Evolutionary conservation across 2,888 invertebrate genomes (phyloP), one percentile per base, ranked within the genome.

Genomic region (Eilema griseolum): DNA sequence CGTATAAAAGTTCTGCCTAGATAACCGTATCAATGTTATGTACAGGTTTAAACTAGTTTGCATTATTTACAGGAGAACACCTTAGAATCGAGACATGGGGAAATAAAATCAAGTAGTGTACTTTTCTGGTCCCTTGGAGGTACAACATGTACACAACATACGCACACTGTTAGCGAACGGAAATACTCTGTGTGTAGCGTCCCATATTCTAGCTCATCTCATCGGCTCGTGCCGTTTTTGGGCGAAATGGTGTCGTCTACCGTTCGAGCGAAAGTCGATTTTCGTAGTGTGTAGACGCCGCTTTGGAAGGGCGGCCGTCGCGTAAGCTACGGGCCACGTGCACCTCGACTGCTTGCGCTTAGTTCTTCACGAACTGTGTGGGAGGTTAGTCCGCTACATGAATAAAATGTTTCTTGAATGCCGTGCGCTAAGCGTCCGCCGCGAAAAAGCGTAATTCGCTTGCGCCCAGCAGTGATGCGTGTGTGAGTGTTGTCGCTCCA

Each of bases 351-450:
- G 94, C 93, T 95, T 94, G 93, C 94, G 94, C 90, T 91, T 91
- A 91, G 95, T 95, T 95, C 94, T 94, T 94, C 94, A 91, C 94
- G 91, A 94, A 93, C 94, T 91, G 93, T 94, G 94, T 95, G 91
- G 93, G 94, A 94, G 95, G 94, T 90, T 93, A 94, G 94, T 94
- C 92, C 90, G 93, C 91, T 93, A 92, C 92, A 92, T 93, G 93
- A 92, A 87, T 91, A 90, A 90, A 89, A 92, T 92, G 90, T 88
- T 89, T 82, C 86, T 87, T 88, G 87, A 89, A 91, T 90, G 94
- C 89, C 93, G 93, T 92, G 93, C 92, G 94, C 90, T 89, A 86
- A 87, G 84, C 85, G 86, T 79, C 74, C 84, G 89, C 85, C 88
- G 92, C 91, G 92, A 89, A 92, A 90, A 92, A 89, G 89, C 90